These are phyloP conservation scores for Mamestra brassicae DNA, from an alignment of 2,888 invertebrate genomes.

Conservation along the genomic window DNA sequence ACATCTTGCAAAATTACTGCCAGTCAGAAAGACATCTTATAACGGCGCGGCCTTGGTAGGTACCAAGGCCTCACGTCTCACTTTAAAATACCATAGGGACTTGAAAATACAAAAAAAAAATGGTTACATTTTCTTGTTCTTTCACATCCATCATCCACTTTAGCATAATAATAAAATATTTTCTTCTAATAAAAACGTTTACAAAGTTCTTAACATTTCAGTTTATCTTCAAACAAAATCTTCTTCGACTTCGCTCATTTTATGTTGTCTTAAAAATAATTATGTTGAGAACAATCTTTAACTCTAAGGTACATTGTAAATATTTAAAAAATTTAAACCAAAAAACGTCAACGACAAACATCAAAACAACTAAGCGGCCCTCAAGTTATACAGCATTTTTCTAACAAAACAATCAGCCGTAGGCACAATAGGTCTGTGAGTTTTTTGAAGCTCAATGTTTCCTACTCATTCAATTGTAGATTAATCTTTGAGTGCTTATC, in stretches of 20 bases:
- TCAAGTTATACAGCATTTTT: slow-evolving; percentile 52
- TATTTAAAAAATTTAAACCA: slow-evolving; percentile 40
- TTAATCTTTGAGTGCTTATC: slow-evolving; percentile 64
- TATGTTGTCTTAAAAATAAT: slow-evolving; percentile 8
- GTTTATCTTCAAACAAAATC: slow-evolving; percentile 15
- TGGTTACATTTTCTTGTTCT: slow-evolving; percentile 23
- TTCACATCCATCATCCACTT: slow-evolving; percentile 28
- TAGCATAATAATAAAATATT: slow-evolving; percentile 27
- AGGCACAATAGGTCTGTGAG: slow-evolving; percentile 61
- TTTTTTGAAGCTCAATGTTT: slow-evolving; percentile 56
- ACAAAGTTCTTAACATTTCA: slow-evolving; percentile 16
- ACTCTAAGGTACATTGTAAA: slow-evolving; percentile 16
- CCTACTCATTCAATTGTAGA: slow-evolving; percentile 63
- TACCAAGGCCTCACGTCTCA: slow-evolving; percentile 21
- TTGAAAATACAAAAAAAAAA: slow-evolving; percentile 28
- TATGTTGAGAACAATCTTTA: slow-evolving; percentile 3
- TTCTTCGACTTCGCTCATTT: not conserved
- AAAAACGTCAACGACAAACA: slow-evolving; percentile 38
- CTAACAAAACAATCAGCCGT: slow-evolving; percentile 55
- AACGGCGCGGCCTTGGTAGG: slow-evolving; percentile 26
- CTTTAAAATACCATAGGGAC: slow-evolving; percentile 45
- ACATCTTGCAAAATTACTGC: slow-evolving; percentile 59
- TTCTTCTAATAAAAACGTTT: slow-evolving; percentile 24
- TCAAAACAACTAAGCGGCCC: slow-evolving; percentile 34
- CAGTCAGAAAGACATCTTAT: slow-evolving; percentile 44